Conservation (phyloP, 2,113 vertebrate species). For the Alouatta palliata region DNA sequence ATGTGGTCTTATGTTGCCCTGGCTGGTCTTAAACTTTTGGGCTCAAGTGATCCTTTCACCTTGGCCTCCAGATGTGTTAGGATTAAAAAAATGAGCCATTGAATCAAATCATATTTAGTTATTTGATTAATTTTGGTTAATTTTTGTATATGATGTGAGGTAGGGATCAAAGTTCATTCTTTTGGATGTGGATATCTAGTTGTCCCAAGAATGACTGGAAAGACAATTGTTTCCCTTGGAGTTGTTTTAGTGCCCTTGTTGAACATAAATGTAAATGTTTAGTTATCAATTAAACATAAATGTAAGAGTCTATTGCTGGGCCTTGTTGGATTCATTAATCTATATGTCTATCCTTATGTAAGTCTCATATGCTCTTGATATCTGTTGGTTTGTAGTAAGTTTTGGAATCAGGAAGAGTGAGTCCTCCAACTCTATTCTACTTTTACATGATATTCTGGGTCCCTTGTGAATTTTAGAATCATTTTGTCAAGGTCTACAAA, state of each 20-base stretch:
- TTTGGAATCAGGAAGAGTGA: background rate
- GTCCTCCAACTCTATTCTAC: background rate
- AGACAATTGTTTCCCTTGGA: background rate
- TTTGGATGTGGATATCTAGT: background rate
- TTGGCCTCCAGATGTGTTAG: no score
- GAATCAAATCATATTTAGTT: background rate
- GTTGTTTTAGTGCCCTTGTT: background rate
- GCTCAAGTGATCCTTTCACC: no score
- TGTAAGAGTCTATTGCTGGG: background rate
- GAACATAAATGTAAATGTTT: background rate
- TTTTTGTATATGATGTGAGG: background rate
- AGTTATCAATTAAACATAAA: background rate
- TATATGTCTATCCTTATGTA: background rate
- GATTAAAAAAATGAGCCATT: no score
- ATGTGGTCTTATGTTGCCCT: no score
- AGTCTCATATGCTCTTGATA: background rate
- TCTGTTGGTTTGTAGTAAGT: background rate
- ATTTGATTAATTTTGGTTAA: background rate
- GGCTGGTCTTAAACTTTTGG: no score
- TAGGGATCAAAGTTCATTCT: background rate
- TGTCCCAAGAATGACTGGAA: background rate
- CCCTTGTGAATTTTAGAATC: background rate
- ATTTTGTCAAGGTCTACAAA: background rate
- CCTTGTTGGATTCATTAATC: no score
- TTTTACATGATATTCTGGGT: background rate